Percentiles rank a stretch among this genome's conserved stretches.
Evolutionary conservation across 2,888 invertebrate species (phyloP).

Genomic region (Cynaeus angustus): DNA sequence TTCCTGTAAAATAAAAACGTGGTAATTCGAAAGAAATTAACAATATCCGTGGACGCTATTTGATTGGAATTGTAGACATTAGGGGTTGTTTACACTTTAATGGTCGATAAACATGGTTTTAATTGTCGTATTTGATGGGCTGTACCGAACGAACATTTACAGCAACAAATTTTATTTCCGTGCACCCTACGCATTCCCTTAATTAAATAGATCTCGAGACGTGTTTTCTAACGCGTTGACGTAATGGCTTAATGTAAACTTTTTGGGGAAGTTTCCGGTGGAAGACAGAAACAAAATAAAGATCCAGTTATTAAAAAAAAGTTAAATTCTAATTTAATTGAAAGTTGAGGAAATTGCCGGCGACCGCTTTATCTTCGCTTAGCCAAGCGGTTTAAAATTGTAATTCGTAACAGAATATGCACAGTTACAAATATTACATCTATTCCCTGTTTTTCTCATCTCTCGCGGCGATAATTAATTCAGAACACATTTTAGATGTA

Average conservation of each 20-base stretch:
- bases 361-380: slow-evolving; percentile 23
- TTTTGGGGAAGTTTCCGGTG: not conserved
- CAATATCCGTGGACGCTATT: no score
- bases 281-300: slow-evolving; percentile 5
- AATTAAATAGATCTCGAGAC: not conserved
- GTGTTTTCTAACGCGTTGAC: slow-evolving; percentile 3
- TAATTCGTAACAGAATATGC: slow-evolving; percentile 19
- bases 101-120: no score
- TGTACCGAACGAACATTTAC: no score
- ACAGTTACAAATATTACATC: slow-evolving; percentile 16
- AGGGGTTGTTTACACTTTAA: no score
- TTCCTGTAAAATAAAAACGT: no score
- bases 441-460: slow-evolving; percentile 1
- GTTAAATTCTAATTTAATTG: slow-evolving; percentile 38
- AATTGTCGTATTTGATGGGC: no score
- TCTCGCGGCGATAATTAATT: slow-evolving; percentile 3
- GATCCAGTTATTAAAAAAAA: slow-evolving; percentile 27
- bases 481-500: slow-evolving; percentile 20
- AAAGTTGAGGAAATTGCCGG: slow-evolving; percentile 10
- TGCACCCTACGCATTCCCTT: not conserved
- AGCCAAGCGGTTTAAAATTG: slow-evolving; percentile 9
- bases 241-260: slow-evolving; percentile 5
- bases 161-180: no score
- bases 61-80: no score
- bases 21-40: no score